These are phyloP conservation scores for Tridacna gigas DNA, from an alignment of 2,888 invertebrate genomes.

Conservation along the genomic window DNA sequence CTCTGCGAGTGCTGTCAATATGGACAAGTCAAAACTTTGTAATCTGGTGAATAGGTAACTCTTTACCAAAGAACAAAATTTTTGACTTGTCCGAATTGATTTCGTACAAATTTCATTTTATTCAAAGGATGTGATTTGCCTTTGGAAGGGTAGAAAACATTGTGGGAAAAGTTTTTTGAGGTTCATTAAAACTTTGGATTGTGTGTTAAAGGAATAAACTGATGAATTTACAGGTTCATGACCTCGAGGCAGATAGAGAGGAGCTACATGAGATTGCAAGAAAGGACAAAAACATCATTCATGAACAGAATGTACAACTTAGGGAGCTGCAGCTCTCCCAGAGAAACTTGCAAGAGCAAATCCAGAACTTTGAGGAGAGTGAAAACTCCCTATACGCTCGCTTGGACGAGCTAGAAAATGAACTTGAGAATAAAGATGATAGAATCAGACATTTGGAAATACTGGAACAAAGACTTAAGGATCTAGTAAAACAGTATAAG, in stretches of 20 bases:
- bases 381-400: slow-evolving; percentile 74
- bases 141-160: too few species aligned
- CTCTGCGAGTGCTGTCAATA: too few species aligned
- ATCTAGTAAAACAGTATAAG: slow-evolving; percentile 75
- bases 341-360: slow-evolving; percentile 78
- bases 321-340: slow-evolving; percentile 79
- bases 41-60: too few species aligned
- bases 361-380: slow-evolving; percentile 71
- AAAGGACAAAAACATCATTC: slow-evolving; percentile 81
- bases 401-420: slow-evolving; percentile 75
- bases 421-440: slow-evolving; percentile 72
- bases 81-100: too few species aligned
- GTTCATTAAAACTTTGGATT: not conserved
- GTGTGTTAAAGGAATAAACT: not conserved
- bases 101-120: too few species aligned
- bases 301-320: slow-evolving; percentile 81
- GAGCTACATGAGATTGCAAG: slow-evolving; percentile 81
- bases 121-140: too few species aligned
- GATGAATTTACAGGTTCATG: slow-evolving; percentile 72
- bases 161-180: not conserved
- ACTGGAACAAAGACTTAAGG: slow-evolving; percentile 74
- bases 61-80: too few species aligned
- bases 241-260: slow-evolving; percentile 81
- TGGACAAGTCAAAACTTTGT: too few species aligned
- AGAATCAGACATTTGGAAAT: slow-evolving; percentile 75